A percentile compares a stretch with the other conserved stretches of the same genome.
Evolutionary conservation across 2,888 invertebrate species (phyloP).

Genomic region (Tineola bisselliella): DNA sequence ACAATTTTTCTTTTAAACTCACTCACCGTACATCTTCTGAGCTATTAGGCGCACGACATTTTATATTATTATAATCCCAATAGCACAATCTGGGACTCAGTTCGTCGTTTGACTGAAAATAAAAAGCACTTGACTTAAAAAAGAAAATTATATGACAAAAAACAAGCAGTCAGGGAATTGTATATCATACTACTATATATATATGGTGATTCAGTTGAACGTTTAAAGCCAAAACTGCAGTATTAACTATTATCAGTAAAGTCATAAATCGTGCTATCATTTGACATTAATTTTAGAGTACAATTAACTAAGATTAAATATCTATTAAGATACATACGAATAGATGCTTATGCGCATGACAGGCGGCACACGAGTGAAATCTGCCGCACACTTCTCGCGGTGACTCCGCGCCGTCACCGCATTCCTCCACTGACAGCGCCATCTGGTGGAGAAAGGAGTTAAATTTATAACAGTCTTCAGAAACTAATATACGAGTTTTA

Average conservation of each 20-base stretch:
- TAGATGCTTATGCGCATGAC: constrained; percentile 67
- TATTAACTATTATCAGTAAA: too few species aligned
- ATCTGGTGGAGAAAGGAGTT: constrained; percentile 27
- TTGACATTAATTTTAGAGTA: too few species aligned
- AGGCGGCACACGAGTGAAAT: constrained; percentile 88
- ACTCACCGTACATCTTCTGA: constrained; percentile 49
- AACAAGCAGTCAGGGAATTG: too few species aligned
- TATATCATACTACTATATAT: too few species aligned
- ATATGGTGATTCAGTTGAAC: too few species aligned
- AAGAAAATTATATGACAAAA: too few species aligned
- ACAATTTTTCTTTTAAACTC: too few species aligned
- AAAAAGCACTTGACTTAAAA: not conserved
- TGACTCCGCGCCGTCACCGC: constrained; percentile 43
- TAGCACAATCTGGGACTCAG: constrained; percentile 62
- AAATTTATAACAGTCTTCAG: not conserved
- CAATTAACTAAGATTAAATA: too few species aligned
- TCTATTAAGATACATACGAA: constrained; percentile 30
- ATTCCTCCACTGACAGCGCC: constrained; percentile 48
- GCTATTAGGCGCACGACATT: constrained; percentile 58
- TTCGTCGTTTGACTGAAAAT: constrained; percentile 42
- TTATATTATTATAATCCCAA: constrained; percentile 71
- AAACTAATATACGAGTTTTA: too few species aligned
- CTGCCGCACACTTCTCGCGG: constrained; percentile 76
- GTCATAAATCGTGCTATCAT: too few species aligned
- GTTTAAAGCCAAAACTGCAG: too few species aligned